These are phyloP conservation scores for Catagonus wagneri DNA, from an alignment of 2,113 vertebrate genomes.

Conservation along the genomic window DNA sequence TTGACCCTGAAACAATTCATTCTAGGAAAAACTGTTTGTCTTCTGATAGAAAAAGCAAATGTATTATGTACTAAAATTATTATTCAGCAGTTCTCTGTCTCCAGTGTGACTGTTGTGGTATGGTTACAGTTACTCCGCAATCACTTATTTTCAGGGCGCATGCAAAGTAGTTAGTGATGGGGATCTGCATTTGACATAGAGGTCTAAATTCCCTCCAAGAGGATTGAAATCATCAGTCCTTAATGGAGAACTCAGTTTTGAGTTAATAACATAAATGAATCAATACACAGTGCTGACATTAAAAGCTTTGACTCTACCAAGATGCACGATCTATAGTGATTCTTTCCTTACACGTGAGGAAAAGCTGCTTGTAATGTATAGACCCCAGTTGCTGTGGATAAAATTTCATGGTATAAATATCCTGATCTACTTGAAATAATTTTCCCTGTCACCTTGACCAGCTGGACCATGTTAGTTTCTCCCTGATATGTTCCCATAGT, in stretches of 20 bases:
- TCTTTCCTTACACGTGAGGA: background rate
- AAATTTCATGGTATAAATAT: constrained; percentile 8
- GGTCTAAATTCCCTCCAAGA: background rate
- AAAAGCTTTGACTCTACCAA: background rate
- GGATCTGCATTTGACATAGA: background rate
- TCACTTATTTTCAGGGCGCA: background rate
- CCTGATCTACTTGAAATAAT: constrained; percentile 5
- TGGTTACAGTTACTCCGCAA: background rate
- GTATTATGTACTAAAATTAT: background rate
- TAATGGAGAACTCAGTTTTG: constrained; percentile 6
- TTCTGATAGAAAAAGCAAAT: background rate
- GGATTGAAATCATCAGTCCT: background rate
- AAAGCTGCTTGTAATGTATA: background rate
- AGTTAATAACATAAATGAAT: constrained; percentile 11
- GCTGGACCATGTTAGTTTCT: background rate
- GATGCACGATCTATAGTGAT: background rate
- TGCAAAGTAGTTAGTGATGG: background rate
- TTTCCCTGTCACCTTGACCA: background rate
- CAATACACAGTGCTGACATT: background rate
- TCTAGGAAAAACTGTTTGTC: background rate
- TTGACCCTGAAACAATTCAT: constrained; percentile 36
- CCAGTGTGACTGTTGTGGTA: background rate
- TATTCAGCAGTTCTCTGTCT: background rate
- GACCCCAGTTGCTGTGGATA: background rate
- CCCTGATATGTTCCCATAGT: background rate